phyloP scores from a whole-genome alignment of 2,797 vertebrate genomes.

The Fistularia tabacaria region DNA sequence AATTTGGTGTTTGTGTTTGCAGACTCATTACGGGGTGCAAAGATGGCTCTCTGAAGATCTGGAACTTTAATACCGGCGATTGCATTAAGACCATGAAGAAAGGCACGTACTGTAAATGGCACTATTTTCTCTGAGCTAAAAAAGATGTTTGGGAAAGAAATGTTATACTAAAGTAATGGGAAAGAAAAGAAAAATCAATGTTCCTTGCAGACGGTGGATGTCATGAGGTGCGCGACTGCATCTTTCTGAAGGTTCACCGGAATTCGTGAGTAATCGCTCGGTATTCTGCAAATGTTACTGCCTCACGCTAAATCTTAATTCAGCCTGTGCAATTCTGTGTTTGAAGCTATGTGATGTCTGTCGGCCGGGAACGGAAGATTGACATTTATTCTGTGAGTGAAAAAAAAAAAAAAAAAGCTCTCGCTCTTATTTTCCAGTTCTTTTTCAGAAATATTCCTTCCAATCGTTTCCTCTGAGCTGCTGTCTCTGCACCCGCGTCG shows the following conservation, averaged over 20 bases:
- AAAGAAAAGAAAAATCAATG: too few relatives aligned
- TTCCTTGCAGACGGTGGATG: constrained; percentile 55
- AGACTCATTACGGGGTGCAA: constrained; percentile 76
- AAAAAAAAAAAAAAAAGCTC: constrained; percentile 24
- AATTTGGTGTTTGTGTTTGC: constrained; percentile 12
- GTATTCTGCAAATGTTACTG: constrained; percentile 14
- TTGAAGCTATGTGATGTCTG: constrained; percentile 73
- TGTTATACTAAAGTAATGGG: too few relatives aligned
- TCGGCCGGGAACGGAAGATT: constrained; percentile 77
- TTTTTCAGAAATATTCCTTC: constrained; percentile 34
- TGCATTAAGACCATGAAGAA: constrained; percentile 71
- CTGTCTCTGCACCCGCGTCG: not conserved
- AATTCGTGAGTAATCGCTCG: constrained; percentile 70
- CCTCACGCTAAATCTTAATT: constrained; percentile 15
- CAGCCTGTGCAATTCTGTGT: constrained; percentile 34
- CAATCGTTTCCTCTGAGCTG: constrained; percentile 27
- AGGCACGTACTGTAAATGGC: constrained; percentile 22
- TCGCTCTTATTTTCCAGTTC: not conserved
- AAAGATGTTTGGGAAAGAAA: too few relatives aligned
- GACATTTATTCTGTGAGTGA: constrained; percentile 77
- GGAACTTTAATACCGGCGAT: constrained; percentile 73
- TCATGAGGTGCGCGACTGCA: constrained; percentile 74
- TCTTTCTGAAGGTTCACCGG: constrained; percentile 70
- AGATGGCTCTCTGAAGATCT: constrained; percentile 74
- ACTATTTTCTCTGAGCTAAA: too few relatives aligned